Evolutionary conservation across 2,113 vertebrate species (phyloP).

Genomic region (Empidonax traillii): DNA sequence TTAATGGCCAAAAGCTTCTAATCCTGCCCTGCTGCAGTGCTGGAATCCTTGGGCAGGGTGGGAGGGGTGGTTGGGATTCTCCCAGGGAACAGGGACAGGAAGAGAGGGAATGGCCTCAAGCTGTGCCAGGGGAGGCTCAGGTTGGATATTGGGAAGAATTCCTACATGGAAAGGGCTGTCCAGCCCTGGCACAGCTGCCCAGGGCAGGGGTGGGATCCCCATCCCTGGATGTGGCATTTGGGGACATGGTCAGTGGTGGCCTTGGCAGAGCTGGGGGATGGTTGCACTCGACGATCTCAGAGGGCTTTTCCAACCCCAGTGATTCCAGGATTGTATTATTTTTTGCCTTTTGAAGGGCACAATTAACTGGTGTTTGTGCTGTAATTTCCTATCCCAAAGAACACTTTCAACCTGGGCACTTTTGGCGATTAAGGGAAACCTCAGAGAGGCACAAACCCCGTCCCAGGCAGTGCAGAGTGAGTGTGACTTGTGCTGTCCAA

Average conservation of each 20-base stretch:
- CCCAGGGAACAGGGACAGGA: background rate
- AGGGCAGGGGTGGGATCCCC: background rate
- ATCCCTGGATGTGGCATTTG: background rate
- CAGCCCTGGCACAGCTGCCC: background rate
- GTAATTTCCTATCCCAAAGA: background rate
- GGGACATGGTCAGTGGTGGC: background rate
- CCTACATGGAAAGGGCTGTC: background rate
- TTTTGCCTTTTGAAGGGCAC: background rate
- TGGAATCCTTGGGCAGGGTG: background rate
- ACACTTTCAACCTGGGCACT: background rate
- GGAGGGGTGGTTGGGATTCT: background rate
- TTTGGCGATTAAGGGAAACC: background rate
- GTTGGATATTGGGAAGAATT: background rate
- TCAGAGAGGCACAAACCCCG: background rate
- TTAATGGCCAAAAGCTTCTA: background rate
- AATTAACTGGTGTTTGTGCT: background rate
- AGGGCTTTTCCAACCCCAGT: background rate
- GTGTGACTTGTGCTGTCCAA: background rate
- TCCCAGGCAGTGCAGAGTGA: fast-evolving
- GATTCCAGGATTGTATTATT: background rate
- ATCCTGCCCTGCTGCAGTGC: background rate
- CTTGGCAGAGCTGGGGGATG: background rate
- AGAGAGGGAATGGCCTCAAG: too few relatives aligned
- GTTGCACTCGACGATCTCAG: fast-evolving
- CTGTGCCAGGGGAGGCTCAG: background rate